Base-by-base conservation (phyloP, 2,888 invertebrate species). In the Scaptomyza parva region DNA sequence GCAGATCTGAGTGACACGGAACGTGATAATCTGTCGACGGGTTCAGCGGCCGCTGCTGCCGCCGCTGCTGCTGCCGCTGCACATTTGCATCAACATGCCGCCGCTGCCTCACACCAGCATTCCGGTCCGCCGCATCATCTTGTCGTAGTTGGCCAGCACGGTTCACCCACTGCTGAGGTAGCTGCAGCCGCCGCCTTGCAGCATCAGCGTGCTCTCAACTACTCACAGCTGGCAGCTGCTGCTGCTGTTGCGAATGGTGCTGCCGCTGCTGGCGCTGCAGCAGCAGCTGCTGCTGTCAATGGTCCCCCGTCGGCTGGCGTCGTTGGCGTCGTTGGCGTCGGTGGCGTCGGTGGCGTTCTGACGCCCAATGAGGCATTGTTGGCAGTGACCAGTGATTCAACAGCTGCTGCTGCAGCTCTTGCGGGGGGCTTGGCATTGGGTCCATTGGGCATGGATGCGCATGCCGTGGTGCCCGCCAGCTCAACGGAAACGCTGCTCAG, bases 401-500 rank as follows among this genome's bases (percentile, higher is more conserved):
- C 87, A 2, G 89, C 90, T 0, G 90, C 91, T 0, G 90, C 91
- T 8, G 91, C 90, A 2, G 85, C 90, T 3, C 74, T 89, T 9
- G 91, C 90, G 1, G 90, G 91, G 7, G 90, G 90, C 22, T 47
- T 91, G 57, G 88, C 91, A 3, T 64, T 90, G 28, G 89, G 89
- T 3, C 89, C 91, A 14, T 67, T 93, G 89, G 76, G 92, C 90
- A 66, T 91, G 55, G 91, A 91, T 57, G 87, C 90, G 2, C 91
- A 91, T 59, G 80, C 78, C 9, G 76, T 72, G 0, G 89, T 83
- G 40, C 76, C 89, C 45, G 89, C 91, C 37, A 91, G 91, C 52
- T 97, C 97, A 88, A 97, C 98, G 63, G 98, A 98, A 93, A 98
- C 97, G 66, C 94, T 98, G 78, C 94, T 98, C 79, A 94, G 98